phyloP scores from a whole-genome alignment of 2,888 invertebrate species.

The Ligdia adustata region DNA sequence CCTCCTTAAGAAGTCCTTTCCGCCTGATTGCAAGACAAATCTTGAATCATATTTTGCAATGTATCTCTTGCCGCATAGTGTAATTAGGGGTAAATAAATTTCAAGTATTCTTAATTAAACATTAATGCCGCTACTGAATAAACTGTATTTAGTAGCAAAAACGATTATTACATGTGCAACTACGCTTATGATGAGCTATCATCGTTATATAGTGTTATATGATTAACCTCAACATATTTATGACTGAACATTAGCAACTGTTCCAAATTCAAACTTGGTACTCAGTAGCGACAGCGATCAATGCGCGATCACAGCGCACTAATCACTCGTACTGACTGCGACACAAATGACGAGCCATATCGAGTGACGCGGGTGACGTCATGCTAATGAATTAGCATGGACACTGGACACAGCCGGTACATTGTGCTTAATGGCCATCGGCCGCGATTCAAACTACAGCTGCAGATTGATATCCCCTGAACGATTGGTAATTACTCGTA shows the following conservation, averaged over 20 bases:
- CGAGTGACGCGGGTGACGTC: conserved; percentile 46
- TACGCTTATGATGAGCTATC: too few relatives aligned
- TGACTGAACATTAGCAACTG: conserved; percentile 9
- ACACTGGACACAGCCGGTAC: conserved; percentile 25
- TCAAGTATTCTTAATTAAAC: too few relatives aligned
- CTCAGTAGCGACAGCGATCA: conserved; percentile 47
- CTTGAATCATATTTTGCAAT: too few relatives aligned
- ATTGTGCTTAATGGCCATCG: background rate
- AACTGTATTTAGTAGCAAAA: too few relatives aligned
- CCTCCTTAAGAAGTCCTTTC: too few relatives aligned
- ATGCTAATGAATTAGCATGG: conserved; percentile 54
- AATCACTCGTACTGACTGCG: conserved; percentile 63
- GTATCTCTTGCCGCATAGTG: too few relatives aligned
- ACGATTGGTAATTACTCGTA: background rate
- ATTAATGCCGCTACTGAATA: too few relatives aligned
- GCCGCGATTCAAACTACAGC: background rate
- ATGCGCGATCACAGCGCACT: conserved; percentile 65
- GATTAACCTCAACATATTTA: too few relatives aligned
- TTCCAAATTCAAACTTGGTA: background rate
- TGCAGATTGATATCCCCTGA: background rate
- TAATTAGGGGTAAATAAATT: too few relatives aligned
- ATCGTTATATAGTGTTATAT: too few relatives aligned
- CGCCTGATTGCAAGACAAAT: too few relatives aligned
- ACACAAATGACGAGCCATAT: conserved; percentile 52
- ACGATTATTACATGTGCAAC: too few relatives aligned